Conservation (phyloP, 2,797 vertebrate species). For the Microctenopoma steveboyesi region DNA sequence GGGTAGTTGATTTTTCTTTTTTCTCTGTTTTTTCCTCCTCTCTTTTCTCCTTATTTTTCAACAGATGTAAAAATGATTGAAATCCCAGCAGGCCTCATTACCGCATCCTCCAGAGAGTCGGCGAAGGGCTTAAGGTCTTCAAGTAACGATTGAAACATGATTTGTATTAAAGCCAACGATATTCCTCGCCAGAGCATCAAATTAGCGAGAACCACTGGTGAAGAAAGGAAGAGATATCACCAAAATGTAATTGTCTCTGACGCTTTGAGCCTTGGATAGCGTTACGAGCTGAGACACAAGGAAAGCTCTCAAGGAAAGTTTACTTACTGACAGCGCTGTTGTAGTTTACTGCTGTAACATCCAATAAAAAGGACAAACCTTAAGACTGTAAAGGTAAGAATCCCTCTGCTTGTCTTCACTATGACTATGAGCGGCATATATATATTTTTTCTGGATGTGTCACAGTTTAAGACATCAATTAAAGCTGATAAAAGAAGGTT, state of each 20-base stretch:
- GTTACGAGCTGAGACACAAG: conserved; percentile 41
- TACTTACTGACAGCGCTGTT: conserved; percentile 7
- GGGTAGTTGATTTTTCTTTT: conserved; percentile 73
- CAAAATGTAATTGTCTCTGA: conserved; percentile 77
- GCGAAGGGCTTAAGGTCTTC: conserved; percentile 87
- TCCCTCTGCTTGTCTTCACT: background rate
- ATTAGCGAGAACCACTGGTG: conserved; percentile 77
- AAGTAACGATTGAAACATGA: conserved; percentile 93
- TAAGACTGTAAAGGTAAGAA: background rate
- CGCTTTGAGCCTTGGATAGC: conserved; percentile 46
- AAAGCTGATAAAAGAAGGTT: conserved; percentile 11
- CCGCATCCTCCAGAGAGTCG: conserved; percentile 78
- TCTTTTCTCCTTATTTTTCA: conserved; percentile 82
- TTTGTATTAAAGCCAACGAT: conserved; percentile 93
- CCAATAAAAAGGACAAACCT: conserved; percentile 22
- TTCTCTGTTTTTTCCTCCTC: conserved; percentile 65
- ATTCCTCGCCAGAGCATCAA: conserved; percentile 81
- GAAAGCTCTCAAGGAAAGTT: conserved; percentile 54
- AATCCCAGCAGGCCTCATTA: conserved; percentile 97
- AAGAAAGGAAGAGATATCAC: conserved; percentile 73
- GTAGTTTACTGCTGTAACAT: conserved; percentile 13
- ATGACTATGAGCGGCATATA: background rate
- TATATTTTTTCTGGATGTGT: background rate
- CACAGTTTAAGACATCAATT: background rate
- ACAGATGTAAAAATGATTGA: conserved; percentile 88